Evolutionary conservation across 2,113 vertebrate species (phyloP).

Genomic region (Coracopsis vasa): DNA sequence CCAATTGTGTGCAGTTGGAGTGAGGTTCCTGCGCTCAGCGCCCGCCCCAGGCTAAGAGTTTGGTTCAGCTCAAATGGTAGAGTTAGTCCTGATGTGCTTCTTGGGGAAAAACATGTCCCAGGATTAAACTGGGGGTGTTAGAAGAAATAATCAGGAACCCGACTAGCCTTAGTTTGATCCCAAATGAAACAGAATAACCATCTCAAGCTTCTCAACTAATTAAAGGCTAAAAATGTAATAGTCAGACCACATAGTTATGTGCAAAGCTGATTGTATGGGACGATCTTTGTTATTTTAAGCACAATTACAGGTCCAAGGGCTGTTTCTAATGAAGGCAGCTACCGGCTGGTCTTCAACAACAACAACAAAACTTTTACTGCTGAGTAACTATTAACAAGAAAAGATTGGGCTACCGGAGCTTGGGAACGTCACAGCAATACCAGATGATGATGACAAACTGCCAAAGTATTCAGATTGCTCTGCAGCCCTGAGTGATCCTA

Average conservation of each 20-base stretch:
- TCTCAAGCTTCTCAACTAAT: not conserved
- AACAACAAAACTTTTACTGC: not conserved
- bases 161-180: not conserved
- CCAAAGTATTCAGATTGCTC: not conserved
- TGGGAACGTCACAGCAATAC: not conserved
- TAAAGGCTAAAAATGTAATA: conserved; percentile 19
- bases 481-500: not conserved
- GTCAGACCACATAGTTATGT: not conserved
- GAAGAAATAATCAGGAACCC: not conserved
- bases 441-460: not conserved
- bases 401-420: not conserved
- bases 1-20: not conserved
- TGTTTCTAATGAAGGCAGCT: not conserved
- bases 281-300: not conserved
- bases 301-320: not conserved
- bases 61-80: not conserved
- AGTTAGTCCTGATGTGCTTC: not conserved
- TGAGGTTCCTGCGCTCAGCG: rapidly evolving
- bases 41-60: not conserved
- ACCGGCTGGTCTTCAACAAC: not conserved
- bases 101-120: not conserved
- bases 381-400: not conserved
- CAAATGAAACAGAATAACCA: not conserved
- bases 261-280: not conserved
- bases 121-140: not conserved